Evolutionary conservation across 1,140 invertebrate species (phyloP), one percentile per base, ranked within the genome.

Genomic region (Halesus radiatus): DNA sequence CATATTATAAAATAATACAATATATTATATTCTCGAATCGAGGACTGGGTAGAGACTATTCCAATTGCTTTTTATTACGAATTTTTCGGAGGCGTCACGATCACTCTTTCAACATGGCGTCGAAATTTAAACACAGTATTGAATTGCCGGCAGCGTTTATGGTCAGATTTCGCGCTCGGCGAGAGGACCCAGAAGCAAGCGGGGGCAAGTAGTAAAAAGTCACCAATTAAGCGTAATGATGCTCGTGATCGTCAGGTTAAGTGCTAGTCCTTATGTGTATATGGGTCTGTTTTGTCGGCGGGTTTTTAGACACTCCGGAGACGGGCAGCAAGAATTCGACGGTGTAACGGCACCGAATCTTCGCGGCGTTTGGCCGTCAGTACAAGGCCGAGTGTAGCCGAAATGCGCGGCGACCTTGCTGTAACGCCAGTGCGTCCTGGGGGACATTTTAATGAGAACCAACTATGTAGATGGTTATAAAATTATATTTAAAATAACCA

Each of bases 271-370:
- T 45, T 45, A 45, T 45, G 8, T 45, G 37, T 45, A 32, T 13
- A 10, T 13, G 37, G 3, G 37, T 45, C 8, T 45, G 37, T 6
- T 18, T 13, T 18, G 6, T 7, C 4, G 56, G 10, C 2, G 16
- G 56, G 56, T 6, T 16, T 16, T 13, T 37, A n/a, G 62, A 22
- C 22, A 2, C 16, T 22, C 29, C n/a, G 68, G 45, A 23, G 68
- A 54, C 22, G 4, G 45, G 22, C 29, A 53, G n/a, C 8, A 72
- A 53, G 68, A 72, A 72, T 72, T 72, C 53, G 68, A 22, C 50
- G 68, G 18, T 52, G 6, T 72, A 72, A 72, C 68, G 68, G 68
- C 45, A 72, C 5, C 45, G 68, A 72, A 72, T 72, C 68, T 52
- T 72, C 68, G 37, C 68, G 50, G 22, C 66, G 45, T 52, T 37